Conservation (phyloP, 1,140 invertebrate species). For the Euglossa dilemma region DNA sequence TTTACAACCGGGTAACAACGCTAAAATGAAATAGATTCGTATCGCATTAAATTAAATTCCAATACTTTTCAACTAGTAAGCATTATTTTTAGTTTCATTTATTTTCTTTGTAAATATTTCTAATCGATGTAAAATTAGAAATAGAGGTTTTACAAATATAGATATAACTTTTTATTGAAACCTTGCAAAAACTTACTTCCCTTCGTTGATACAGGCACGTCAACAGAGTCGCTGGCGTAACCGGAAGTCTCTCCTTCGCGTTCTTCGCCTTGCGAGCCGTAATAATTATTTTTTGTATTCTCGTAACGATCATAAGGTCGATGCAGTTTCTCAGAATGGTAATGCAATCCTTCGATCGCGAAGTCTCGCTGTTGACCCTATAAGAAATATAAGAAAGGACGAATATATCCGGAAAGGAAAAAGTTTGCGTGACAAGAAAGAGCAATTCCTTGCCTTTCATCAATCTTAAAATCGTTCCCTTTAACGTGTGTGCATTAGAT, state of each 20-base stretch:
- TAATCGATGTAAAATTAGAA: too few species aligned
- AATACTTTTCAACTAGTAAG: too few species aligned
- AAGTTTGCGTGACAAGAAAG: constrained; percentile 51
- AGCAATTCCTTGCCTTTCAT: constrained; percentile 23
- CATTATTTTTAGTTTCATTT: too few species aligned
- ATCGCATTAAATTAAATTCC: neutral
- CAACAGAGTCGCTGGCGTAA: constrained; percentile 87
- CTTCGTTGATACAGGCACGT: constrained; percentile 58
- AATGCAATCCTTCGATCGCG: constrained; percentile 66
- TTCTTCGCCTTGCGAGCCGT: constrained; percentile 80
- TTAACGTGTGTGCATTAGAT: neutral
- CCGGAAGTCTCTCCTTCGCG: constrained; percentile 88
- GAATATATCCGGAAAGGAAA: constrained; percentile 7
- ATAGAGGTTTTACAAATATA: too few species aligned
- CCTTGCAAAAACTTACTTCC: constrained; percentile 29
- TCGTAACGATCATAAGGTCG: constrained; percentile 52
- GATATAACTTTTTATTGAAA: too few species aligned
- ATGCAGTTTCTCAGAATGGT: constrained; percentile 61
- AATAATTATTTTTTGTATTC: constrained; percentile 40
- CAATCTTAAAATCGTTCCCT: constrained; percentile 26
- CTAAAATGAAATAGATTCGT: neutral
- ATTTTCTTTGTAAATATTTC: too few species aligned
- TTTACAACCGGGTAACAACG: constrained; percentile 40
- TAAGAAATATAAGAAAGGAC: constrained; percentile 2
- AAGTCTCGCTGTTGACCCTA: constrained; percentile 69